These are phyloP conservation scores for Coturnix japonica DNA, from an alignment of 2,113 vertebrate species.

Conservation along the genomic window DNA sequence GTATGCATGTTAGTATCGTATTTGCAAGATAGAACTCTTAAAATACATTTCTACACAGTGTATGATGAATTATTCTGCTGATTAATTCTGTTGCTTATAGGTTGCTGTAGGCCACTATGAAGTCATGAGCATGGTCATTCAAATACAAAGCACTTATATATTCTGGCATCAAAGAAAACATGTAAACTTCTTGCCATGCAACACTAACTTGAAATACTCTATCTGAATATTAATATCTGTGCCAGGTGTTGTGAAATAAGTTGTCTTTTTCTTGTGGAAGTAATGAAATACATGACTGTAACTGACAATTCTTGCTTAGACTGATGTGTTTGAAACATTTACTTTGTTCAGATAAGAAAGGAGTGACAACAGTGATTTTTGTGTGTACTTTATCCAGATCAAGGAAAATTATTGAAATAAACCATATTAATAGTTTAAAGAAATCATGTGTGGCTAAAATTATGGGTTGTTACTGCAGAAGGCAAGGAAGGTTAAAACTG, in stretches of 20 bases:
- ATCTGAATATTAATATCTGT: slow-evolving; percentile 70
- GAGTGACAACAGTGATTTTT: neutral
- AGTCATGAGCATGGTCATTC: slow-evolving; percentile 66
- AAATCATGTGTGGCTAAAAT: slow-evolving; percentile 36
- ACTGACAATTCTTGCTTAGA: slow-evolving; percentile 55
- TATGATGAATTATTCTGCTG: slow-evolving; percentile 65
- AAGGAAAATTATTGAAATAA: slow-evolving; percentile 27
- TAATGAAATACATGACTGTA: slow-evolving; percentile 53
- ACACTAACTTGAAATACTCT: slow-evolving; percentile 64
- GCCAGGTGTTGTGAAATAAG: slow-evolving; percentile 50
- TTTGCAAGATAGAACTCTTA: slow-evolving; percentile 34
- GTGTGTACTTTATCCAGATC: neutral
- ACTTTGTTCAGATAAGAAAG: slow-evolving; percentile 53
- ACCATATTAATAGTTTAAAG: neutral
- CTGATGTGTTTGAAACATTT: slow-evolving; percentile 52
- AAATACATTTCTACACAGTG: slow-evolving; percentile 21
- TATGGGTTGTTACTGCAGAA: neutral
- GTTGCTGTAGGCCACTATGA: slow-evolving; percentile 69
- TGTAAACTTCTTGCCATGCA: slow-evolving; percentile 68
- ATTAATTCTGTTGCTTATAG: slow-evolving; percentile 50
- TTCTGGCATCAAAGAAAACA: slow-evolving; percentile 69
- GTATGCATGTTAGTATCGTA: neutral
- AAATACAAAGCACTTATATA: slow-evolving; percentile 69
- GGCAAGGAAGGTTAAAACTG: slow-evolving; percentile 26
- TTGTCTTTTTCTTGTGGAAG: slow-evolving; percentile 45